Conservation (phyloP, 2,797 vertebrate genomes). For the Phalanger gymnotis region DNA sequence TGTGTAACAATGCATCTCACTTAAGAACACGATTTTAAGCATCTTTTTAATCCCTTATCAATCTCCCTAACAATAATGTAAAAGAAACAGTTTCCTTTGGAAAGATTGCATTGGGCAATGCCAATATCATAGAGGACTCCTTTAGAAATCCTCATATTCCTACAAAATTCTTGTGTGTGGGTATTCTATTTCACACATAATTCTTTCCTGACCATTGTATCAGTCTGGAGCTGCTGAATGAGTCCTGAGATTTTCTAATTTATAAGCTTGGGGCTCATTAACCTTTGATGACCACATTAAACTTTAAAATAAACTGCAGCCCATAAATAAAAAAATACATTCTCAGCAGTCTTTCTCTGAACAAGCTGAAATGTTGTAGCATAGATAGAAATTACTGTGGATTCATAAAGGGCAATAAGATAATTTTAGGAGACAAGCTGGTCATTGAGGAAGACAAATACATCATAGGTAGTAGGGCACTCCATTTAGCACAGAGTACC, state of each 20-base stretch:
- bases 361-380: conserved; percentile 62
- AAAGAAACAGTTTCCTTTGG: conserved; percentile 37
- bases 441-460: conserved; percentile 63
- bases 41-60: neutral
- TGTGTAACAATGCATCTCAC: neutral
- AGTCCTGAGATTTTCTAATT: conserved; percentile 63
- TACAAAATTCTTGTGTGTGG: conserved; percentile 34
- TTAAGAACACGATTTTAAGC: neutral
- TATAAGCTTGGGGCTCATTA: conserved; percentile 73
- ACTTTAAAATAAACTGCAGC: conserved; percentile 76
- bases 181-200: conserved; percentile 3
- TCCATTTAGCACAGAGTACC: conserved; percentile 54
- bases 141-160: conserved; percentile 57
- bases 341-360: conserved; percentile 70
- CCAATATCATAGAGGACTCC: conserved; percentile 37
- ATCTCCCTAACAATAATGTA: conserved; percentile 37
- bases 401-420: conserved; percentile 65
- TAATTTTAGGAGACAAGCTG: conserved; percentile 65
- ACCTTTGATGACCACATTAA: conserved; percentile 76
- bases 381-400: conserved; percentile 57
- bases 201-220: conserved; percentile 34
- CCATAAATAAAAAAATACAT: conserved; percentile 63
- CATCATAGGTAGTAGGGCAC: conserved; percentile 50
- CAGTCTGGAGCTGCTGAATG: conserved; percentile 56
- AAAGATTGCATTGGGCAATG: neutral